Conservation (phyloP, 2,888 invertebrate genomes). For the Drosophila fungiperda region DNA sequence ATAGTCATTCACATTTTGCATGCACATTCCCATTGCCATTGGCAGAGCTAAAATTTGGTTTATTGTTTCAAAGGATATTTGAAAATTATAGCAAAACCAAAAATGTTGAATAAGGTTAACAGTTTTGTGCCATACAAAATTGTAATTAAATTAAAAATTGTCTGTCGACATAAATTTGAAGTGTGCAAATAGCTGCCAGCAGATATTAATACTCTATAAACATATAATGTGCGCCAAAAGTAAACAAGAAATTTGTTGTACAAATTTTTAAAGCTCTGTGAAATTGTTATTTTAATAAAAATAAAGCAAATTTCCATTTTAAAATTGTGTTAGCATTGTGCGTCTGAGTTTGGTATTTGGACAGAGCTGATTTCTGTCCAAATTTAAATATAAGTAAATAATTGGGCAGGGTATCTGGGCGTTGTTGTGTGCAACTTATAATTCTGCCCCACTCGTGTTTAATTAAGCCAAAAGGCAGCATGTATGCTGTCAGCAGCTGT, state of each 20-base stretch:
- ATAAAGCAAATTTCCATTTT: not conserved
- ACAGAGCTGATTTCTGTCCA: not conserved
- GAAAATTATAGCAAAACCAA: conserved; percentile 10
- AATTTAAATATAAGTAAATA: not conserved
- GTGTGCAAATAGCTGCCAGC: conserved; percentile 21
- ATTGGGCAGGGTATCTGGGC: conserved; percentile 5
- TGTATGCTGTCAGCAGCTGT: conserved; percentile 51
- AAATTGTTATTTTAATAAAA: not conserved
- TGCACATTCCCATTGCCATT: conserved; percentile 44
- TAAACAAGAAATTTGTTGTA: not conserved
- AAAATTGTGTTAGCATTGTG: not conserved
- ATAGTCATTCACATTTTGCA: not conserved
- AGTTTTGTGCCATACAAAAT: conserved; percentile 48
- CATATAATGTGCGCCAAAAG: not conserved
- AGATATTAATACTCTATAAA: conserved; percentile 45
- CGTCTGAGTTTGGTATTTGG: not conserved
- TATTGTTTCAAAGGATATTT: conserved; percentile 26
- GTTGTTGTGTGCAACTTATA: not conserved
- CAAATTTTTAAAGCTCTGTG: not conserved
- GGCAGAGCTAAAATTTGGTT: conserved; percentile 44
- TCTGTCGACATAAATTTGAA: conserved; percentile 52
- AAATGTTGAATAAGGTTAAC: conserved; percentile 36
- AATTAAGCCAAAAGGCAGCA: conserved; percentile 62
- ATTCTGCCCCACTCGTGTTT: conserved; percentile 36
- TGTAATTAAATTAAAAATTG: conserved; percentile 54